phyloP scores from a whole-genome alignment of 2,797 vertebrate genomes.

The Spinibarbus caldwelli region DNA sequence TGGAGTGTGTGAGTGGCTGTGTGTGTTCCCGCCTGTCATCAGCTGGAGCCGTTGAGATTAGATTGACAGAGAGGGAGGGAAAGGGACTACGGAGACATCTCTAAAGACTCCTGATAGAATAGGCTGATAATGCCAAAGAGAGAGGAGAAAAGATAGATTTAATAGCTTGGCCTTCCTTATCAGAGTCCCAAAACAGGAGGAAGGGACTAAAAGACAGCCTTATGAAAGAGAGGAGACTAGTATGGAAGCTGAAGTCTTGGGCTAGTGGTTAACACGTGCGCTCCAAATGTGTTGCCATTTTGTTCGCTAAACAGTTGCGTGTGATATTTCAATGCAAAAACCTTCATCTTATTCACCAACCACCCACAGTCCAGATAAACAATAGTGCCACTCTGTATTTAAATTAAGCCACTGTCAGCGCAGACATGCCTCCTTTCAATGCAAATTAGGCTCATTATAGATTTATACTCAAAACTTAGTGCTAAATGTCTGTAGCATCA shows the following conservation, averaged over 20 bases:
- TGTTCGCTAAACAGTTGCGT: not conserved
- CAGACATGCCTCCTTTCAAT: not conserved
- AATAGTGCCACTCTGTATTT: not conserved
- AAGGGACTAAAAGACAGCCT: constrained; percentile 20
- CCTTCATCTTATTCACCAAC: not conserved
- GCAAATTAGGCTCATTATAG: not conserved
- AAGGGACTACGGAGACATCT: constrained; percentile 33
- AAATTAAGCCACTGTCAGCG: not conserved
- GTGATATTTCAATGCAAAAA: not conserved
- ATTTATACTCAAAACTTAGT: not conserved
- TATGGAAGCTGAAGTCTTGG: not conserved
- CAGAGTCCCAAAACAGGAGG: constrained; percentile 21
- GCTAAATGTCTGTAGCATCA: not conserved
- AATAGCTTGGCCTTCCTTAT: constrained; percentile 36
- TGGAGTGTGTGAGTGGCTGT: constrained; percentile 36
- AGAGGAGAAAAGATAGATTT: constrained; percentile 38
- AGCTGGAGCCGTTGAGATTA: constrained; percentile 33
- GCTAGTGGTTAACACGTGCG: not conserved
- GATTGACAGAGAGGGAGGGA: constrained; percentile 37
- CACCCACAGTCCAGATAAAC: not conserved
- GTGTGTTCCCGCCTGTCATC: constrained; percentile 39
- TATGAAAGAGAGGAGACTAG: not conserved
- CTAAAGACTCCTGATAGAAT: constrained; percentile 45
- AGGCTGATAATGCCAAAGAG: constrained; percentile 37
- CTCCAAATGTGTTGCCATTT: not conserved